These are phyloP conservation scores for Drosophila quinaria DNA, from an alignment of 2,888 invertebrate species.

Conservation along the genomic window DNA sequence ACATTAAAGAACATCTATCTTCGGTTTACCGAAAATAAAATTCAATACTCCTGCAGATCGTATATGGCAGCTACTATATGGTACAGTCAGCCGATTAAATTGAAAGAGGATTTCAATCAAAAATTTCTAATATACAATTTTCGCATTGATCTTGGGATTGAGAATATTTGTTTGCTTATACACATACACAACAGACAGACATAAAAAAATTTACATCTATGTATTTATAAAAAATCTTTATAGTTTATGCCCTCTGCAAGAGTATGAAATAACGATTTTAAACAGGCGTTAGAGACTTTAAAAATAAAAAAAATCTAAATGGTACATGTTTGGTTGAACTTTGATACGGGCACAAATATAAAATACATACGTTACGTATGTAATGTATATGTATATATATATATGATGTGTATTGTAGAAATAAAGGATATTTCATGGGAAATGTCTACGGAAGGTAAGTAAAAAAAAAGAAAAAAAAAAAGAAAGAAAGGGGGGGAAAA, in stretches of 20 bases:
- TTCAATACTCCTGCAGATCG: conserved; percentile 3
- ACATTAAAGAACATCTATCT: conserved; percentile 13
- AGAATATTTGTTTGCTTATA: not conserved
- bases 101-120: not conserved
- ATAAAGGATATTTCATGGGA: not conserved
- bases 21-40: conserved; percentile 14
- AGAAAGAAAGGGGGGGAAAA: too few relatives aligned
- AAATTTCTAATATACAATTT: not conserved
- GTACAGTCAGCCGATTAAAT: not conserved
- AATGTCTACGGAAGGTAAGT: not conserved
- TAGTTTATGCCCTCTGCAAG: conserved; percentile 3
- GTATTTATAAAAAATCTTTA: not conserved
- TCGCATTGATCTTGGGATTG: not conserved
- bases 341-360: not conserved
- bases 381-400: not conserved
- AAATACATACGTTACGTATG: conserved; percentile 9
- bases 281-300: not conserved
- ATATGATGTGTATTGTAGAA: conserved; percentile 1
- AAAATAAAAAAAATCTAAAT: not conserved
- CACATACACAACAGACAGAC: conserved; percentile 1
- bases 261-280: conserved; percentile 14
- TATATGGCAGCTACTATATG: conserved; percentile 5
- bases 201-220: not conserved
- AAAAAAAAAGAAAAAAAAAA: too few relatives aligned
- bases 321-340: not conserved